Base-by-base conservation (phyloP, 2,888 invertebrate genomes). In the Nomada goodeniana region DNA sequence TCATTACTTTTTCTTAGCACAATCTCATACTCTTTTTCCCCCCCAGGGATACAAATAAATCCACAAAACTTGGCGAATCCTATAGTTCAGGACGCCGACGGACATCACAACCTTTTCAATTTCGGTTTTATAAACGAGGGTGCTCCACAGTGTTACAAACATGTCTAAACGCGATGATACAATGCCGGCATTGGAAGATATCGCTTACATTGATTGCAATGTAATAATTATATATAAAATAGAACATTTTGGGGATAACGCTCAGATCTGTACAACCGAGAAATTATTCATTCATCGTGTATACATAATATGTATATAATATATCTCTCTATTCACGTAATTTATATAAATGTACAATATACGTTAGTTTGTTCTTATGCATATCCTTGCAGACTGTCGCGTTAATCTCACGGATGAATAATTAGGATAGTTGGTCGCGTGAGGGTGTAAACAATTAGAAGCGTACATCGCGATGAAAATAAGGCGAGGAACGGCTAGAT, bases 221-320 rank as follows among this genome's bases (percentile, higher is more conserved):
- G 83, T 85, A 85, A 88, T 88, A 91, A 86, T 85, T 90, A 90
- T 85, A 91, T 91, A 91, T 88, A 89, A 90, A 89, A 91, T 89
- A 90, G 86, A 90, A 88, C 84, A 89, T 91, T 90, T 89, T 86
- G 88, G 86, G 91, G 86, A 89, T 88, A 90, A 90, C 87, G 82
- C 82, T 88, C 88, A 86, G 83, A 92, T 91, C 89, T 92, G 90
- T 92, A 92, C 91, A 92, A 90, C 80, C 86, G 85, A 90, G 81
- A 90, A 87, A 89, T 89, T 86, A 87, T 85, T 86, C 85, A 83
- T 86, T 85, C 74, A 86, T 83, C 79, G 68, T 86, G 64, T 84
- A 79, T 83, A 80, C 87, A 88, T 84, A 84, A 59, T 84, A 68
- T 88, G 70, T 82, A 71, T 80, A 81, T 85, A 69, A 68, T 84